Conservation (phyloP, 2,113 vertebrate species). For the Fukomys damarensis region DNA sequence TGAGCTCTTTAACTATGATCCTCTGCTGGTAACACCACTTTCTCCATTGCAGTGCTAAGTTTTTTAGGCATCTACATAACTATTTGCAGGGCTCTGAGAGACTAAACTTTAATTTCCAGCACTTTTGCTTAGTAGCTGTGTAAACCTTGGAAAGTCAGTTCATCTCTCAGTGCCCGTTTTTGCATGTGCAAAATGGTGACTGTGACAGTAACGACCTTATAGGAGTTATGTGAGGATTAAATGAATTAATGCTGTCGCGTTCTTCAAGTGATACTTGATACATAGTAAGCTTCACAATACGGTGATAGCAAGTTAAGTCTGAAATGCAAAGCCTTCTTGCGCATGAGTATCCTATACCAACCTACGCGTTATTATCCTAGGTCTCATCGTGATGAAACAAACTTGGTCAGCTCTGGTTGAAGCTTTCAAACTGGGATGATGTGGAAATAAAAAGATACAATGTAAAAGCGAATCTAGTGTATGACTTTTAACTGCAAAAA, state of each 20-base stretch:
- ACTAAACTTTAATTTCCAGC: neutral
- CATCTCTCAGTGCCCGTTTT: neutral
- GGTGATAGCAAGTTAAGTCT: neutral
- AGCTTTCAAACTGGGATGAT: neutral
- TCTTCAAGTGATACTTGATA: neutral
- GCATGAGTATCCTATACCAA: neutral
- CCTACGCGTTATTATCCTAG: neutral
- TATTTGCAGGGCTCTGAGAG: neutral
- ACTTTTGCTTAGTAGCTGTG: neutral
- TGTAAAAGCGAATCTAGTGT: neutral
- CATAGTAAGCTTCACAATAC: neutral
- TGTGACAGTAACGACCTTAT: neutral
- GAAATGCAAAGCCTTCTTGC: neutral
- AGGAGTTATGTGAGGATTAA: neutral
- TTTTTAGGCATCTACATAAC: neutral
- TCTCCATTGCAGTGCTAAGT: neutral
- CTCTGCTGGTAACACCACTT: neutral
- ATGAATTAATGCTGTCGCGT: neutral
- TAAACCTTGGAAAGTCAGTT: neutral
- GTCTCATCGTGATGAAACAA: neutral
- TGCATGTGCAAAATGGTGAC: neutral
- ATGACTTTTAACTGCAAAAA: constrained; percentile 17
- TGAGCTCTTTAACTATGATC: neutral
- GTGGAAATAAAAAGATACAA: neutral
- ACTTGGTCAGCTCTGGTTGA: constrained; percentile 31